phyloP scores from a whole-genome alignment of 1,140 invertebrate species.

The Diachasmimorpha longicaudata region DNA sequence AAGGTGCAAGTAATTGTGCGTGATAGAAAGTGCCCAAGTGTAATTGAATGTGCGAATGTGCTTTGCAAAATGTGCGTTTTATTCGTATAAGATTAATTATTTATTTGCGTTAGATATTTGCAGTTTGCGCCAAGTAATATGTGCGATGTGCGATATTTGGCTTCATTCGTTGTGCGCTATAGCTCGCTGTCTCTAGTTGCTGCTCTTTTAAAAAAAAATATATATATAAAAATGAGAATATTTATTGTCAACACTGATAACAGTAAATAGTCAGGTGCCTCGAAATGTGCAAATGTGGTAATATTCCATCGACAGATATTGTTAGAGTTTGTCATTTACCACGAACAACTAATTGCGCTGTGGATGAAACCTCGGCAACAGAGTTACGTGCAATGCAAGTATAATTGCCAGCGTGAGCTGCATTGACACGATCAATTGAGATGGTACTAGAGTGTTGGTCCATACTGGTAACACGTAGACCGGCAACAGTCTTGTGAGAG shows the following conservation, averaged over 20 bases:
- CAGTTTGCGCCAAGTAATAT: background rate
- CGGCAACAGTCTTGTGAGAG: conserved; percentile 38
- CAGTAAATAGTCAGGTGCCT: background rate
- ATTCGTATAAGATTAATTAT: background rate
- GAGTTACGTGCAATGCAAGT: conserved; percentile 87
- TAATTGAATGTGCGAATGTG: background rate
- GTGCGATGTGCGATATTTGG: background rate
- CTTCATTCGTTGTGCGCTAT: background rate
- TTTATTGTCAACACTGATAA: background rate
- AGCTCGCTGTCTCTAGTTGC: background rate
- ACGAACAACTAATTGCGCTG: conserved; percentile 71
- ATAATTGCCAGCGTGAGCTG: conserved; percentile 86
- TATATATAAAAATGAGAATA: background rate
- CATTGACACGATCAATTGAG: conserved; percentile 85
- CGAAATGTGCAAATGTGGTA: background rate
- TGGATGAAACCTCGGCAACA: conserved; percentile 73
- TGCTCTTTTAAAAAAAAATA: background rate
- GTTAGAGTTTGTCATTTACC: conserved; percentile 62
- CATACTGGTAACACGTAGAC: conserved; percentile 63
- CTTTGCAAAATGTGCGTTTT: conserved; percentile 1
- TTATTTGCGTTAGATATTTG: background rate
- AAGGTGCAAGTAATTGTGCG: conserved; percentile 1
- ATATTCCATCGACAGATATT: background rate
- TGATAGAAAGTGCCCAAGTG: background rate
- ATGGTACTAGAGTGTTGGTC: conserved; percentile 89